Base-by-base conservation (phyloP, 2,797 vertebrate genomes). In the Salarias fasciatus region DNA sequence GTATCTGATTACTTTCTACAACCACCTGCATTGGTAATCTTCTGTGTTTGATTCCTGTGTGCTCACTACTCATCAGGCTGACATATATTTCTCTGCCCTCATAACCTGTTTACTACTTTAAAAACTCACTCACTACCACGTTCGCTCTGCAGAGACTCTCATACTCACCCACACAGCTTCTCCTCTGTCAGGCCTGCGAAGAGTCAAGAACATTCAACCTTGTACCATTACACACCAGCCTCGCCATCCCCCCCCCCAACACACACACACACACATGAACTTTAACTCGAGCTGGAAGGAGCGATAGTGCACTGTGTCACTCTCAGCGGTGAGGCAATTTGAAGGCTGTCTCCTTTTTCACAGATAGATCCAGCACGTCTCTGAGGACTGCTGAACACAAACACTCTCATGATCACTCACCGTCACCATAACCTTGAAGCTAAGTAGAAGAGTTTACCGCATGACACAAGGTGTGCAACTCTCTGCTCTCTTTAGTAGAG, bases 291-390 rank as follows among this genome's bases (percentile, higher is more conserved):
- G 75, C 74, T 77, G 73, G 63, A 72, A 81, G 81, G 58, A 80
- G 60, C 71, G 79, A 66, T 80, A 59, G 79, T 64, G 70, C 68
- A 36, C 68, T 72, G 77, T 85, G 80, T 84, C 83, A 80, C 78
- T 42, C 69, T 76, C 67, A 66, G 69, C 40, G 2, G 54, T 61
- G 66, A 85, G 80, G 82, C 72, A 68, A 71, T 87, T 80, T 82
- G 77, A 80, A 73, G 72, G 71, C 72, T 75, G 78, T 86, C 67
- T 80, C 64, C 72, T 53, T 56, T 74, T 76, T 76, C 71, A 65
- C 76, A 75, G 76, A 80, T 54, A 75, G 65, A 82, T 71, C 56
- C 78, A 62, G 75, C 75, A 77, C 28, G 18, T 77, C 82, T 75
- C 82, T 10, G 49, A 68, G 73, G 81, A 83, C 72, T 37, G 63